phyloP scores from a whole-genome alignment of 2,113 vertebrate genomes.

The Kobus ellipsiprymnus region DNA sequence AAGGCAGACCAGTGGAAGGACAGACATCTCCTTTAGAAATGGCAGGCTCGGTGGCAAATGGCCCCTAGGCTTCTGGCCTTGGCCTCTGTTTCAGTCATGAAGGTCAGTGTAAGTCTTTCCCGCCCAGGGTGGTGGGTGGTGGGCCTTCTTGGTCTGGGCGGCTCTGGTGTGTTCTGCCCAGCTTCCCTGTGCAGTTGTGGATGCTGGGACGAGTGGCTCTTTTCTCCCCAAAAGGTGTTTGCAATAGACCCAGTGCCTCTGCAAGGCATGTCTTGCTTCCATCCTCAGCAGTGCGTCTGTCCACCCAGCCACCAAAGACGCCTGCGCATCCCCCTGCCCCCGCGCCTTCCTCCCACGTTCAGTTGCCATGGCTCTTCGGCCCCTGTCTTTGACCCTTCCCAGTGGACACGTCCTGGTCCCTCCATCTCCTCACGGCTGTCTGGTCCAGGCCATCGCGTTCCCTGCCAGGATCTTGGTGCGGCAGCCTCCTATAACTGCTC shows the following conservation, averaged over 20 bases:
- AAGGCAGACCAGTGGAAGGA: not conserved
- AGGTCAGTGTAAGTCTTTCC: not conserved
- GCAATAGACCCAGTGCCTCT: not conserved
- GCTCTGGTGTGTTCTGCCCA: not conserved
- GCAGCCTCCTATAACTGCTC: not conserved
- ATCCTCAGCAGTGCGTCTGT: not conserved
- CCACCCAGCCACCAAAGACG: not conserved
- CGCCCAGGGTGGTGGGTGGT: accelerated
- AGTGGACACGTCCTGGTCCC: accelerated
- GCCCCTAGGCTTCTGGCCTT: not conserved
- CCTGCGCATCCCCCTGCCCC: not conserved
- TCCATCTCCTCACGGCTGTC: no score
- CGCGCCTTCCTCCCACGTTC: not conserved
- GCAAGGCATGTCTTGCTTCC: accelerated
- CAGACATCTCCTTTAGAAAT: not conserved
- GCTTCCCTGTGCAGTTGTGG: not conserved
- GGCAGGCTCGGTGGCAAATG: not conserved
- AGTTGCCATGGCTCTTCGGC: accelerated
- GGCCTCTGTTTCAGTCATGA: not conserved
- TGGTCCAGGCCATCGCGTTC: not conserved
- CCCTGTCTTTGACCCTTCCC: not conserved
- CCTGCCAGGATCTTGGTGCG: accelerated
- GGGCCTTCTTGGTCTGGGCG: not conserved
- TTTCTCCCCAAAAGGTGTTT: not conserved
- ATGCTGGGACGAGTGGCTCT: no score